These are phyloP conservation scores for Pollenia griseotomentosa DNA, from an alignment of 2,888 invertebrate genomes.

Conservation along the genomic window DNA sequence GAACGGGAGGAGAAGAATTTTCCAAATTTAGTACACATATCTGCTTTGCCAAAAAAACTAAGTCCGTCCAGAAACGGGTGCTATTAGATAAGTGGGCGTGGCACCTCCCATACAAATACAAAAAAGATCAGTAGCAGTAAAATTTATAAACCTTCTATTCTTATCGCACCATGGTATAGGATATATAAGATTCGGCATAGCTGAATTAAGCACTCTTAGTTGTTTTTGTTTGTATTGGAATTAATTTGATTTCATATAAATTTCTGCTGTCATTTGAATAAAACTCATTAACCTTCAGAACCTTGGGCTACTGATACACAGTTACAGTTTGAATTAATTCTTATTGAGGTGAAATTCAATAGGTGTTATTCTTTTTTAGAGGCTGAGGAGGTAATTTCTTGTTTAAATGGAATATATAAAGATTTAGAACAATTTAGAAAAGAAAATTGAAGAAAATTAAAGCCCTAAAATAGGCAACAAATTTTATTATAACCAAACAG, in stretches of 20 bases:
- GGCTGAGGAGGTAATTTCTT: not conserved
- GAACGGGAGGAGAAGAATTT: no score
- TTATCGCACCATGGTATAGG: no score
- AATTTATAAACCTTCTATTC: no score
- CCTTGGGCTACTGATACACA: not conserved
- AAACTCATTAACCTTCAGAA: conserved; percentile 26
- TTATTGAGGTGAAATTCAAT: not conserved
- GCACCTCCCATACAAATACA: no score
- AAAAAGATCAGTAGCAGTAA: no score
- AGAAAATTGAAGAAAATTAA: not conserved
- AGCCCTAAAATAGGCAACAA: not conserved
- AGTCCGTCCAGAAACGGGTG: no score
- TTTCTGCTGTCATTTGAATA: conserved; percentile 19
- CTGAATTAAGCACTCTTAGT: not conserved
- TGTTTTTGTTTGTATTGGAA: not conserved
- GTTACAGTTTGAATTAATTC: conserved; percentile 18
- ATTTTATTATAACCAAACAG: not conserved
- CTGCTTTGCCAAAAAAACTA: no score
- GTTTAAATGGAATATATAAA: conserved; percentile 11
- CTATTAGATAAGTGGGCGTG: no score
- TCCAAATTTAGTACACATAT: no score
- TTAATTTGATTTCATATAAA: conserved; percentile 25
- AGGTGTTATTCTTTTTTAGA: not conserved
- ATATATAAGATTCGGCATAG: no score
- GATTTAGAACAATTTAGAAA: not conserved